phyloP scores from a whole-genome alignment of 2,888 invertebrate species.

The Orthonychiurus folsomi region DNA sequence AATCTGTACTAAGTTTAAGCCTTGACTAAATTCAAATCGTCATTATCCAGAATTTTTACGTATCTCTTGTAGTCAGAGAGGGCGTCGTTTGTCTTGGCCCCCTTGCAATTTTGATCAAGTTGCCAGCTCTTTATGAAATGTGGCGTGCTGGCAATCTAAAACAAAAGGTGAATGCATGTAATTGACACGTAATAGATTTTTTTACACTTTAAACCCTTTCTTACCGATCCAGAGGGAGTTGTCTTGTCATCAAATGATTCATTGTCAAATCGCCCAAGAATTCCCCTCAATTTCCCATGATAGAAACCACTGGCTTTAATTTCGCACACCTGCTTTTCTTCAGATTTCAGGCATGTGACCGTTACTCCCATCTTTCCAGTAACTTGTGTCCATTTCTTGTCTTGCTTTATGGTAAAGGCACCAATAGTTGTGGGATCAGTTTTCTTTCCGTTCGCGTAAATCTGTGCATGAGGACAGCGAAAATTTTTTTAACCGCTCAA shows the following conservation, averaged over 20 bases:
- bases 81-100: background rate
- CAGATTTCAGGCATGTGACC: slow-evolving; percentile 53
- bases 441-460: slow-evolving; percentile 10
- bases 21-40: background rate
- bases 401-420: background rate
- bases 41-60: background rate
- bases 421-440: background rate
- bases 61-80: background rate
- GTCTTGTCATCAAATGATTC: slow-evolving; percentile 77
- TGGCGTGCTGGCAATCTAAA: too few species aligned
- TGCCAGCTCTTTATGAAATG: background rate
- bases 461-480: slow-evolving; percentile 8
- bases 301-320: slow-evolving; percentile 74
- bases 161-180: too few species aligned
- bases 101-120: background rate
- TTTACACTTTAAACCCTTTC: too few species aligned
- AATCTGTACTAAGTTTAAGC: too few species aligned
- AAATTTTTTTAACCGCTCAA: background rate
- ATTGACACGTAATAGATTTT: too few species aligned
- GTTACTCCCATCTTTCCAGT: slow-evolving; percentile 46
- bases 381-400: background rate
- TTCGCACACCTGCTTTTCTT: slow-evolving; percentile 58
- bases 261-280: slow-evolving; percentile 81
- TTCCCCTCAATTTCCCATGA: slow-evolving; percentile 71
- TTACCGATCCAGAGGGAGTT: slow-evolving; percentile 63